phyloP scores from a whole-genome alignment of 2,888 invertebrate species.

The Scaptomyza tumidula region DNA sequence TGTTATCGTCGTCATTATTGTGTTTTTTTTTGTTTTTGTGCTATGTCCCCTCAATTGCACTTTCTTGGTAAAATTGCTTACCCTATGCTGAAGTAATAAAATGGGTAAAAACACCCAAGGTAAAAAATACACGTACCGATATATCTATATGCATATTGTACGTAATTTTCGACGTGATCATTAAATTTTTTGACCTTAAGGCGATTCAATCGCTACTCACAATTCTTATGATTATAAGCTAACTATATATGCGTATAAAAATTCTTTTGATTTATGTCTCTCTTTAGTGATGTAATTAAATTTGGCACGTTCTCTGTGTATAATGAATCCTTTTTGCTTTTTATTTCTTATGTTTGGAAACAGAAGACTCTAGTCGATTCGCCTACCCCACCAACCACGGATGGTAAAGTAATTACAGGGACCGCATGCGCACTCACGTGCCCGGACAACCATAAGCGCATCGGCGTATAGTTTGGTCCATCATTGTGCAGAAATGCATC shows the following conservation, averaged over 20 bases:
- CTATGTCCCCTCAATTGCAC: conserved; percentile 23
- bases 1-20: conserved; percentile 37
- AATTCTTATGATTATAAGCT: neutral
- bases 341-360: too few species aligned
- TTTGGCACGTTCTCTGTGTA: too few species aligned
- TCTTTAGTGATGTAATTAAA: too few species aligned
- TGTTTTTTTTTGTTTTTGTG: conserved; percentile 29
- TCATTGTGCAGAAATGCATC: too few species aligned
- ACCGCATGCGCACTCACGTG: too few species aligned
- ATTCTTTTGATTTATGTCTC: neutral
- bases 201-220: too few species aligned
- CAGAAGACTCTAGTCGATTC: too few species aligned
- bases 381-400: too few species aligned
- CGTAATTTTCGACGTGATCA: neutral
- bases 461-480: too few species aligned
- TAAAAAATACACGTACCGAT: neutral
- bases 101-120: conserved; percentile 1
- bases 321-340: too few species aligned
- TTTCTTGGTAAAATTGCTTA: conserved; percentile 25
- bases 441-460: too few species aligned
- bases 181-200: neutral
- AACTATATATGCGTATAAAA: conserved; percentile 3
- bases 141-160: neutral
- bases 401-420: too few species aligned
- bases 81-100: conserved; percentile 8